phyloP scores from a whole-genome alignment of 2,888 invertebrate genomes.

The Pseudoips prasinana region DNA sequence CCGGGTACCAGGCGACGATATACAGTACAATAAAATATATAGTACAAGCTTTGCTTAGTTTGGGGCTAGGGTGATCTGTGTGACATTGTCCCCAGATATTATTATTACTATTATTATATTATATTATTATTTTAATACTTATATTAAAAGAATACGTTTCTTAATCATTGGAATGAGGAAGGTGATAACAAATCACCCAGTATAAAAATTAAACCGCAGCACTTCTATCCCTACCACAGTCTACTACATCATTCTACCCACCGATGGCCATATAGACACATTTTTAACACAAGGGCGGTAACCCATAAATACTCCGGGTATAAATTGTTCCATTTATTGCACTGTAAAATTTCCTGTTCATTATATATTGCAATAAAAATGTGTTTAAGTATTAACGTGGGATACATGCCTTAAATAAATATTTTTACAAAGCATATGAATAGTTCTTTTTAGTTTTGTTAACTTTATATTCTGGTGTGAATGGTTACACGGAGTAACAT shows the following conservation, averaged over 20 bases:
- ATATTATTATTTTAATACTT: too few relatives aligned
- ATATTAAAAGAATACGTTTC: too few relatives aligned
- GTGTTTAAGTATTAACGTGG: slow-evolving; percentile 40
- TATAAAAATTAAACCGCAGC: too few relatives aligned
- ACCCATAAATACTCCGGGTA: slow-evolving; percentile 41
- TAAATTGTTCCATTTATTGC: slow-evolving; percentile 43
- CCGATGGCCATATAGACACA: background rate
- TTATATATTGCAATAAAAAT: slow-evolving; percentile 66
- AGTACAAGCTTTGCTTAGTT: too few relatives aligned
- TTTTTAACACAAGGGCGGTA: slow-evolving; percentile 35
- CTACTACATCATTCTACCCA: slow-evolving; percentile 10
- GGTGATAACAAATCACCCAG: too few relatives aligned
- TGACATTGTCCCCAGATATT: too few relatives aligned
- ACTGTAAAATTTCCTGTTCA: slow-evolving; percentile 54
- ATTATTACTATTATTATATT: too few relatives aligned
- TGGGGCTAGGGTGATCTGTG: too few relatives aligned
- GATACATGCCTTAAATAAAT: slow-evolving; percentile 35
- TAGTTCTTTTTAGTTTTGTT: slow-evolving; percentile 3
- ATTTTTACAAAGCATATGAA: slow-evolving; percentile 3
- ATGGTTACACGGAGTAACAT: too few relatives aligned
- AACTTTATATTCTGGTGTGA: background rate
- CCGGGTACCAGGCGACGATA: too few relatives aligned
- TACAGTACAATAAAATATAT: too few relatives aligned
- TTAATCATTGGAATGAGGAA: too few relatives aligned
- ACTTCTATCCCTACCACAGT: slow-evolving; percentile 23